These are phyloP conservation scores for Drosophila orosa DNA, from an alignment of 1,140 invertebrate genomes.

Conservation along the genomic window DNA sequence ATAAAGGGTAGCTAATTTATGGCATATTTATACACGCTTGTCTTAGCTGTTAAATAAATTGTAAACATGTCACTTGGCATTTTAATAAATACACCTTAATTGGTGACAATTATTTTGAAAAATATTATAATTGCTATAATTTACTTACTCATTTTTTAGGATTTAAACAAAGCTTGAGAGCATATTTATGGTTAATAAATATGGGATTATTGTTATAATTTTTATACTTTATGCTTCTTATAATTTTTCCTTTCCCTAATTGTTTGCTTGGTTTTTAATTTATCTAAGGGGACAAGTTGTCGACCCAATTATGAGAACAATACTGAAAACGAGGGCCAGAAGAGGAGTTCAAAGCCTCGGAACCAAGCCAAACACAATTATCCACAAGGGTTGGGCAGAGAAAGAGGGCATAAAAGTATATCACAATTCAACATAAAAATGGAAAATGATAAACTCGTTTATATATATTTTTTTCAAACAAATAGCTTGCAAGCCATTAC, in stretches of 20 bases:
- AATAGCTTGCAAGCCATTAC: conserved; percentile 76
- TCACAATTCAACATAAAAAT: conserved; percentile 23
- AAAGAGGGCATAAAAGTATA: conserved; percentile 7
- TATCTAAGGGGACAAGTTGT: conserved; percentile 18
- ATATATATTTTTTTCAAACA: conserved; percentile 7
- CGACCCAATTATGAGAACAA: conserved; percentile 41
- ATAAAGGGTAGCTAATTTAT: conserved; percentile 47
- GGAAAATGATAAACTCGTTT: conserved; percentile 38
- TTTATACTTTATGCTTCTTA: not conserved
- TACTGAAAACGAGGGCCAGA: conserved; percentile 2
- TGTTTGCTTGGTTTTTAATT: conserved; percentile 6
- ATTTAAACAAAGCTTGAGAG: not conserved
- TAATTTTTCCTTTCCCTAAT: not conserved
- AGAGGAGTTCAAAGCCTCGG: conserved; percentile 21
- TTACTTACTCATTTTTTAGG: not conserved
- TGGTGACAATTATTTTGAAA: not conserved
- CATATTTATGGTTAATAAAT: conserved; percentile 12
- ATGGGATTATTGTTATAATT: conserved; percentile 7
- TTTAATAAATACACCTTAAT: conserved; percentile 8
- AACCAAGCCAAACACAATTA: conserved; percentile 35
- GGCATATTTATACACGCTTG: conserved; percentile 5
- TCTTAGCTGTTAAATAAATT: conserved; percentile 20
- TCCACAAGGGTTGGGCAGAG: not conserved
- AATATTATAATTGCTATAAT: not conserved
- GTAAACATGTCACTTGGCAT: conserved; percentile 7